phyloP scores from a whole-genome alignment of 2,797 vertebrate genomes.

The Leptatherina wallacei region DNA sequence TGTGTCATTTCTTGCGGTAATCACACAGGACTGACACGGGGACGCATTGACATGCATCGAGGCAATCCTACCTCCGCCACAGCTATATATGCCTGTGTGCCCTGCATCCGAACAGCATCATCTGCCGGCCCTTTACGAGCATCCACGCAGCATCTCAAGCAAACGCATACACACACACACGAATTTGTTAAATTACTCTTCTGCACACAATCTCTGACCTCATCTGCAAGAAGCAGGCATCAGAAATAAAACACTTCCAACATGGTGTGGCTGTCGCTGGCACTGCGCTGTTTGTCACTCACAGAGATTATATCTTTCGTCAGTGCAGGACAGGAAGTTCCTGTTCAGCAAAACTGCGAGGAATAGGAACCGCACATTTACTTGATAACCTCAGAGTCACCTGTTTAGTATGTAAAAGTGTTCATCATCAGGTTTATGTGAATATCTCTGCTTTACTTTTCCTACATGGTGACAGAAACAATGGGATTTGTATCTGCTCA shows the following conservation, averaged over 20 bases:
- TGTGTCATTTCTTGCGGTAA: conserved; percentile 65
- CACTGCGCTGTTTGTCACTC: conserved; percentile 20
- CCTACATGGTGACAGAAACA: neutral
- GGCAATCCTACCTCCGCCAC: conserved; percentile 57
- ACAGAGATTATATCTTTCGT: conserved; percentile 33
- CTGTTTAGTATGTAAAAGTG: conserved; percentile 5
- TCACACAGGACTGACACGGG: conserved; percentile 57
- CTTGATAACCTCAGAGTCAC: conserved; percentile 27
- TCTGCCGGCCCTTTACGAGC: conserved; percentile 18
- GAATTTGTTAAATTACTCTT: conserved; percentile 26
- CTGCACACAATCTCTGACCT: conserved; percentile 38
- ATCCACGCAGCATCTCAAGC: conserved; percentile 8
- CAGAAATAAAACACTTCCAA: conserved; percentile 33
- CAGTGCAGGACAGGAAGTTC: conserved; percentile 43
- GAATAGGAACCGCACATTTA: conserved; percentile 32
- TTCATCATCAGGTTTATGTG: neutral
- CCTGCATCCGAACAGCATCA: conserved; percentile 66
- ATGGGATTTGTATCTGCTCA: conserved; percentile 17
- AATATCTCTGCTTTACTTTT: conserved; percentile 6
- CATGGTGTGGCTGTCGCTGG: conserved; percentile 27
- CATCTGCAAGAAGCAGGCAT: conserved; percentile 29
- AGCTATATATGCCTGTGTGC: conserved; percentile 64
- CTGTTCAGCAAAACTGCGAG: conserved; percentile 2
- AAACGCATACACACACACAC: neutral
- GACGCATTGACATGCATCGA: conserved; percentile 74